Conservation (phyloP, 2,797 vertebrate species). For the Fringilla coelebs region DNA sequence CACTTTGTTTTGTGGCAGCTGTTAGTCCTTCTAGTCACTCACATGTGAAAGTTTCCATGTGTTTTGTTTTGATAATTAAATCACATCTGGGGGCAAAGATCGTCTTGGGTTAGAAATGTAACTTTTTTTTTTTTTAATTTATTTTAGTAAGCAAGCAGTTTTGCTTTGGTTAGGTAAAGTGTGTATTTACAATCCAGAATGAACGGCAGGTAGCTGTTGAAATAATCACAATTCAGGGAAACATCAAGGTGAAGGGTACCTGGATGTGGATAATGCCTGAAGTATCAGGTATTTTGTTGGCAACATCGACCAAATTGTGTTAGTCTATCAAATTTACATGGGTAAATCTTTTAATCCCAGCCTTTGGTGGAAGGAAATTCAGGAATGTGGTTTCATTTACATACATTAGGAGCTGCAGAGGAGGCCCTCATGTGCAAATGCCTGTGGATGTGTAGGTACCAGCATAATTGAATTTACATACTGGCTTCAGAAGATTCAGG, state of each 20-base stretch:
- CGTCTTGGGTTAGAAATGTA: not conserved
- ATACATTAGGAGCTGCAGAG: not conserved
- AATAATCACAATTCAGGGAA: fast-evolving
- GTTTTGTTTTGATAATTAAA: not conserved
- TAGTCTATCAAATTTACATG: not conserved
- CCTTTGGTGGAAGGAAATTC: not conserved
- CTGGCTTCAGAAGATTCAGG: not conserved
- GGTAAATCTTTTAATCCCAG: not conserved
- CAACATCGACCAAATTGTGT: not conserved
- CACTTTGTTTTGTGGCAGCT: not conserved
- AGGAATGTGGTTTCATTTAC: not conserved
- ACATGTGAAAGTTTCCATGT: fast-evolving
- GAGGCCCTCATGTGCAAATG: not conserved
- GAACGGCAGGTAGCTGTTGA: not conserved
- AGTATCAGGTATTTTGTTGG: not conserved
- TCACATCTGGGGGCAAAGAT: not conserved
- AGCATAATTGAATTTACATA: not conserved
- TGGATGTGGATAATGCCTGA: not conserved
- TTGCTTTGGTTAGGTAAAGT: not conserved
- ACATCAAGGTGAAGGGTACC: not conserved
- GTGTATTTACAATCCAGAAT: not conserved
- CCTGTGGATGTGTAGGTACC: not conserved
- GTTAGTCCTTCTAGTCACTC: not conserved
- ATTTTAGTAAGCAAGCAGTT: not conserved
- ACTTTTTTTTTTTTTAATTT: not conserved